These are phyloP conservation scores for Bostrychus sinensis DNA, from an alignment of 2,113 vertebrate species.

Conservation along the genomic window DNA sequence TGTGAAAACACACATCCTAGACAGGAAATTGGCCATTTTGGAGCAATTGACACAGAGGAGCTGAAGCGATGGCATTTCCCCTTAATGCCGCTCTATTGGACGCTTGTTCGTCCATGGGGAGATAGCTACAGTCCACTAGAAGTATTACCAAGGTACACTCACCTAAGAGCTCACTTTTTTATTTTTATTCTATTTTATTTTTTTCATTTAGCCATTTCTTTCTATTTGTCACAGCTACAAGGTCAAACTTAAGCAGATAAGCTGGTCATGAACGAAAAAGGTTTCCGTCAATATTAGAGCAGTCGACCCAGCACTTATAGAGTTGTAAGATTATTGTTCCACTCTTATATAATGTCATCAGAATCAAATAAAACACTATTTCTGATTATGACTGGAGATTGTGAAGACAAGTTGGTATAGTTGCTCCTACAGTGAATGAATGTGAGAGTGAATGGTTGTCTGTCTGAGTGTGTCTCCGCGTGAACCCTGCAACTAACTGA, in stretches of 20 bases:
- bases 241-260: slow-evolving; percentile 12
- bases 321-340: background rate
- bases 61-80: slow-evolving; percentile 60
- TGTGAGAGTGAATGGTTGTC: background rate
- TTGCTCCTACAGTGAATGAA: background rate
- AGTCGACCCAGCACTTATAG: background rate
- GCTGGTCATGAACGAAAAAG: slow-evolving; percentile 6
- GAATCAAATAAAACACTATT: background rate
- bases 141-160: slow-evolving; percentile 43
- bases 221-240: slow-evolving; percentile 10
- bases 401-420: background rate
- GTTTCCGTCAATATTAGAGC: slow-evolving; percentile 16
- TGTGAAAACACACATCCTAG: slow-evolving; percentile 71
- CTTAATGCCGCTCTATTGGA: slow-evolving; percentile 50
- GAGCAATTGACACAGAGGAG: slow-evolving; percentile 67
- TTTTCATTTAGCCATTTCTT: background rate
- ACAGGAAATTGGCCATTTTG: slow-evolving; percentile 78
- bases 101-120: slow-evolving; percentile 41
- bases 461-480: background rate
- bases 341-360: background rate
- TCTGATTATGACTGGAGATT: background rate
- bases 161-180: slow-evolving; percentile 30
- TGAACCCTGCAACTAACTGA: no score
- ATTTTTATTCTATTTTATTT: no score
- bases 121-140: slow-evolving; percentile 53